Conservation (phyloP, 2,113 vertebrate species). For the Alethe castanea region DNA sequence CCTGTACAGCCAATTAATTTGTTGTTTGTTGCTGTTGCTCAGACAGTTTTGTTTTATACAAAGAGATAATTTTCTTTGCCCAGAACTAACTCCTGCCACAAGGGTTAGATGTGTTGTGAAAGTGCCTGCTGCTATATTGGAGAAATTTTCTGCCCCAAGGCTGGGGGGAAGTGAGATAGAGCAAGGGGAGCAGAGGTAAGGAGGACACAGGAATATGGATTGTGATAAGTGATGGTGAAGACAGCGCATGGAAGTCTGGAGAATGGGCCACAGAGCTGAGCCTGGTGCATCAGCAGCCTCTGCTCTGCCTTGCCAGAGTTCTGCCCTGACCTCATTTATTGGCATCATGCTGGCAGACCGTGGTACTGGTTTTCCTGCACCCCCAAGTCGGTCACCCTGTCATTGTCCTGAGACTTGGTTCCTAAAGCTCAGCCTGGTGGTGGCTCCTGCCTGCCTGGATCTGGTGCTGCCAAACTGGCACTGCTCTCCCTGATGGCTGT, state of each 20-base stretch:
- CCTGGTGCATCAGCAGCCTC: background rate
- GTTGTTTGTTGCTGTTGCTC: background rate
- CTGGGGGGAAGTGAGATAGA: background rate
- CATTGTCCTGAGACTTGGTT: background rate
- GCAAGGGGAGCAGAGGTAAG: background rate
- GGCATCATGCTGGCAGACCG: background rate
- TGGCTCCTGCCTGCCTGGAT: background rate
- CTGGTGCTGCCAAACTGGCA: background rate
- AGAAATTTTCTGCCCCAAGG: background rate
- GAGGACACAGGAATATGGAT: background rate
- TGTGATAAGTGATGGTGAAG: background rate
- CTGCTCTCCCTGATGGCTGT: background rate
- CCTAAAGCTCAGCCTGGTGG: background rate
- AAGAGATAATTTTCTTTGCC: background rate
- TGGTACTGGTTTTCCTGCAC: background rate
- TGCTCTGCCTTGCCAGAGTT: background rate
- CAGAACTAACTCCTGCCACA: background rate
- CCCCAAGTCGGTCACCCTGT: background rate
- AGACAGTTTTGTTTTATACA: background rate
- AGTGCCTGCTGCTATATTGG: background rate
- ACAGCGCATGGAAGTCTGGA: background rate
- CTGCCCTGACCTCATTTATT: background rate
- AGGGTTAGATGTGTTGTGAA: background rate
- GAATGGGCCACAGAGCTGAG: background rate
- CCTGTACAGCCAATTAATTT: background rate